Evolutionary conservation across 2,113 vertebrate genomes (phyloP), one percentile per base, ranked within the genome.

Genomic region (Nycticryphes semicollaris): DNA sequence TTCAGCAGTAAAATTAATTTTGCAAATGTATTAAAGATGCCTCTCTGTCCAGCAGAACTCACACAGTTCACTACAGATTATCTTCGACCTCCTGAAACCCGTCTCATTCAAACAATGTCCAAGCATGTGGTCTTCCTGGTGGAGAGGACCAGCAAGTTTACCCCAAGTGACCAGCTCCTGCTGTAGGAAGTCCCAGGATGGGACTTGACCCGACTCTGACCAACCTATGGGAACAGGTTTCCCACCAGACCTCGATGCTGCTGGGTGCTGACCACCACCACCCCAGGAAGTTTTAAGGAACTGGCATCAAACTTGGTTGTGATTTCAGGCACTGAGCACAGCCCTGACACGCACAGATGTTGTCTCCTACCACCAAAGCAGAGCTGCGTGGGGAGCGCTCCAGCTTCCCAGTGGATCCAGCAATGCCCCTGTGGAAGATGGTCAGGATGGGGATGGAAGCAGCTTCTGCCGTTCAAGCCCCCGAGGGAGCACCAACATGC

Each of bases 301-400:
- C 35, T 53, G 16, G 21, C 0, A 0, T 67, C 66, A 75, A 64
- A 56, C 27, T 27, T 45, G 14, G n/a, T 8, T 33, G 23, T 64
- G 27, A 87, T 72, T 84, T 69, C 48, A 79, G 33, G 82, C 41
- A 64, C 27, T 9, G 27, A 75, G 62, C 30, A 73, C 39, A 72
- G 30, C n/a, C 56, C 37, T 70, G 50, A 57, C 9, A 33, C 0
- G 3, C 39, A 74, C 1, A 9, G 31, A 39, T 28, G 3, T 1
- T 30, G 31, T 31, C 12, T 66, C 45, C 73, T 37, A 41, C 33
- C 45, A 67, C 41, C 54, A 63, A 67, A 84, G 48, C 25, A 64
- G 37, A 59, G 39, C 22, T 59, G 31, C 2, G 1, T 1, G 2
- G 5, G 4, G 16, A 72, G 18, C 13, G 0, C 18, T 31, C 23